Conservation (phyloP, 2,888 invertebrate species). For the Tromatobia lineatoria region DNA sequence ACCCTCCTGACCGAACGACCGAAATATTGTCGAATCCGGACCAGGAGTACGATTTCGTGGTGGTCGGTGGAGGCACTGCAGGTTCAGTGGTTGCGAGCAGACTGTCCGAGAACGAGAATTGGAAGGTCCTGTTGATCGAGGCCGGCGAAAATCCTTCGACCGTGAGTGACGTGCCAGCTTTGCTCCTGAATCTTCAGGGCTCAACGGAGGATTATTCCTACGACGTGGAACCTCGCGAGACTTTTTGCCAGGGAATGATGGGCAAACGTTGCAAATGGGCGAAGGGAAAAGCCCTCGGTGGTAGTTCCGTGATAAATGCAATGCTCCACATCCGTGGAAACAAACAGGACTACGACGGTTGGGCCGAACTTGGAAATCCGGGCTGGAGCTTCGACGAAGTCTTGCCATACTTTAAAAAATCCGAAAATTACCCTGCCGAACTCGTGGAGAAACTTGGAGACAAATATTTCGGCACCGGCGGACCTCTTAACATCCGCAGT, state of each 20-base stretch:
- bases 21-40: slow-evolving; percentile 78
- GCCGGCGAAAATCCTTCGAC: slow-evolving; percentile 85
- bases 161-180: slow-evolving; percentile 85
- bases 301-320: slow-evolving; percentile 88
- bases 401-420: slow-evolving; percentile 81
- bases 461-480: slow-evolving; percentile 84
- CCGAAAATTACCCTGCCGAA: slow-evolving; percentile 75
- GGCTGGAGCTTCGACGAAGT: slow-evolving; percentile 88
- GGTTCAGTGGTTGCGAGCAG: slow-evolving; percentile 87
- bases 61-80: slow-evolving; percentile 86
- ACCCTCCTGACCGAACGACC: slow-evolving; percentile 87
- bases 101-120: slow-evolving; percentile 85
- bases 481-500: slow-evolving; percentile 85
- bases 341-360: slow-evolving; percentile 88
- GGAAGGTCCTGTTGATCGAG: slow-evolving; percentile 86
- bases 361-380: slow-evolving; percentile 88
- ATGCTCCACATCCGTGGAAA: slow-evolving; percentile 90
- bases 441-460: slow-evolving; percentile 80
- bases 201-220: slow-evolving; percentile 86
- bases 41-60: slow-evolving; percentile 79
- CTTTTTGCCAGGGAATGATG: slow-evolving; percentile 82
- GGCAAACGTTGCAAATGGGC: slow-evolving; percentile 86
- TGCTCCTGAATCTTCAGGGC: slow-evolving; percentile 78
- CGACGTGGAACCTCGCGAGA: slow-evolving; percentile 85
- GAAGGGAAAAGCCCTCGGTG: slow-evolving; percentile 89